Conservation (phyloP, 2,888 invertebrate genomes). For the Drosophila gaucha region DNA sequence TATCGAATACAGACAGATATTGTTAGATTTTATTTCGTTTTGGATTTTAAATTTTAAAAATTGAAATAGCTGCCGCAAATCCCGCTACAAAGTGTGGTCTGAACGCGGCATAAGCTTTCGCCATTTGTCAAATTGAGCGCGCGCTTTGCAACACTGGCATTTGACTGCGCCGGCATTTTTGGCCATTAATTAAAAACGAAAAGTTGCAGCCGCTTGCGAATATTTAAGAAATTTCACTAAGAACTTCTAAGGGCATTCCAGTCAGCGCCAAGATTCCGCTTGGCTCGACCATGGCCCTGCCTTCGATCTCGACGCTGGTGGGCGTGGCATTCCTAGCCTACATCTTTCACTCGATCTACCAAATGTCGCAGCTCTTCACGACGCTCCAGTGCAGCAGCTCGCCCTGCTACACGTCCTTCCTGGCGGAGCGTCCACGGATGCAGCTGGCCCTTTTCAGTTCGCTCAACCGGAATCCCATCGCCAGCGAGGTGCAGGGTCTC, state of each 20-base stretch:
- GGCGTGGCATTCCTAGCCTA: constrained; percentile 89
- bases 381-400: constrained; percentile 86
- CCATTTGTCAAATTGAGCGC: not conserved
- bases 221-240: too few relatives aligned
- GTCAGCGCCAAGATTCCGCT: not conserved
- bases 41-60: not conserved
- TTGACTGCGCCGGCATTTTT: constrained; percentile 47
- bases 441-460: constrained; percentile 90
- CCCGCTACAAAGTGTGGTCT: too few relatives aligned
- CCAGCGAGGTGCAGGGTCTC: constrained; percentile 87
- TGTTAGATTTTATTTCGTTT: not conserved
- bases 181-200: constrained; percentile 19
- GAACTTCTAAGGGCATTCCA: too few relatives aligned
- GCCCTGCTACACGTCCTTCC: constrained; percentile 89
- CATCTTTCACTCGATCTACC: constrained; percentile 91
- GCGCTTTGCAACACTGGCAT: constrained; percentile 8
- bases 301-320: constrained; percentile 88
- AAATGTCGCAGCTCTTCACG: constrained; percentile 90
- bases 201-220: not conserved
- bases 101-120: not conserved
- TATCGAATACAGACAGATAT: not conserved
- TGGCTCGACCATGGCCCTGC: constrained; percentile 61
- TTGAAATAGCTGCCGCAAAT: not conserved
- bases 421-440: constrained; percentile 88
- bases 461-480: constrained; percentile 86